Base-by-base conservation (phyloP, 2,797 vertebrate genomes). In the Onychomys leucogaster region DNA sequence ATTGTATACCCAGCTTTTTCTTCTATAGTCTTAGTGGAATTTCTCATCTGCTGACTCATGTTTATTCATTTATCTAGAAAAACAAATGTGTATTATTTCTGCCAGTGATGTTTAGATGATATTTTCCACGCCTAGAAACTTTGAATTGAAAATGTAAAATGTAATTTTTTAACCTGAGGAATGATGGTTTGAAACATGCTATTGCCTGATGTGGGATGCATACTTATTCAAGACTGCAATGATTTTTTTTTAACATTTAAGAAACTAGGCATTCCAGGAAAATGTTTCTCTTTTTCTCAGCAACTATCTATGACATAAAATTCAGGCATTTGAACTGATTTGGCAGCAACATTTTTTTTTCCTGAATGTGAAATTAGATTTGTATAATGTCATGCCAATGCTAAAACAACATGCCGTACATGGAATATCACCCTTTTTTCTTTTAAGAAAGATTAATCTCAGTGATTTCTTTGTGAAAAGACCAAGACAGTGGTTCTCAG, bases 181-280 rank as follows among this genome's bases (percentile, higher is more conserved):
- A 89, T 90, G 84, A 96, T 96, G 97, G 69, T 97, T 96, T 97
- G 95, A 95, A 95, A 69, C 63, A 95, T 97, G 49, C 76, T 86
- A 94, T 96, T 97, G 81, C 96, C 86, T 95, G 92, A 97, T 97
- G 91, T 97, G 89, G 96, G 89, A 86, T 91, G 89, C 73, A 89
- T 91, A 94, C 95, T 97, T 97, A 95, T 67, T 97, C 97, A 96
- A 96, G 94, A 94, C 67, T 93, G 96, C 78, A 97, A 12, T 96
- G 89, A 93, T 85, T 95, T 81, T 94, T 96, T 96, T 97, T 97
- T 98, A 96, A 95, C 97, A 97, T 97, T 97, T 98, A 95, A 96
- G 96, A 98, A 98, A 97, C 97, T 96, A 98, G 97, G 97, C 98
- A 95, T 97, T 97, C 97, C 97, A 97, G 94, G 98, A 98, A 97